These are phyloP conservation scores for Capromys pilorides DNA, from an alignment of 2,797 vertebrate species.

Conservation along the genomic window DNA sequence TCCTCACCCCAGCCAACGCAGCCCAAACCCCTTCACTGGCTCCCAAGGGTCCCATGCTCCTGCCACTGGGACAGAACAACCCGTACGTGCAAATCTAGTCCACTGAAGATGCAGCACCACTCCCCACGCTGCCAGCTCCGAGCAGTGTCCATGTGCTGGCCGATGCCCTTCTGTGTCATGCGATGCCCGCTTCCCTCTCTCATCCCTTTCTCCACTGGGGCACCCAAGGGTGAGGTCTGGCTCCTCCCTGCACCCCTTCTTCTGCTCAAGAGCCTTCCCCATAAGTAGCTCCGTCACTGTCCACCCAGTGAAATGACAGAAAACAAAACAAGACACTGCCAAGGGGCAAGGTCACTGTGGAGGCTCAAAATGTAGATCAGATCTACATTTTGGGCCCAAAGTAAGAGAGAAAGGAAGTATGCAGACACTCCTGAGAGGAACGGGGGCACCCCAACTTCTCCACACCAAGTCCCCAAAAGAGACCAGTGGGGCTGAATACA, in stretches of 20 bases:
- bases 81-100: background rate
- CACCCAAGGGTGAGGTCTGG: background rate
- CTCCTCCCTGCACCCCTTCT: background rate
- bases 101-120: background rate
- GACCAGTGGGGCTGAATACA: background rate
- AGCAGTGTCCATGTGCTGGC: no score
- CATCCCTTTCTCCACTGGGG: background rate
- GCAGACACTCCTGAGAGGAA: background rate
- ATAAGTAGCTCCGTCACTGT: no score
- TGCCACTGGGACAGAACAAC: background rate
- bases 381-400: background rate
- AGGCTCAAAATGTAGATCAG: background rate
- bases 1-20: background rate
- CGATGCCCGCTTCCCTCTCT: no score
- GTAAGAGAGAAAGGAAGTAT: background rate
- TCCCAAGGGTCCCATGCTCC: background rate
- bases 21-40: background rate
- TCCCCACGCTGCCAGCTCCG: background rate
- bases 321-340: background rate
- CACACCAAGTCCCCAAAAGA: background rate
- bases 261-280: background rate
- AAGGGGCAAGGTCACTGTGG: background rate
- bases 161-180: no score
- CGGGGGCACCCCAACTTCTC: background rate
- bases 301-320: background rate